Conservation (phyloP, 2,797 vertebrate genomes). For the Enteromius anoplus region DNA sequence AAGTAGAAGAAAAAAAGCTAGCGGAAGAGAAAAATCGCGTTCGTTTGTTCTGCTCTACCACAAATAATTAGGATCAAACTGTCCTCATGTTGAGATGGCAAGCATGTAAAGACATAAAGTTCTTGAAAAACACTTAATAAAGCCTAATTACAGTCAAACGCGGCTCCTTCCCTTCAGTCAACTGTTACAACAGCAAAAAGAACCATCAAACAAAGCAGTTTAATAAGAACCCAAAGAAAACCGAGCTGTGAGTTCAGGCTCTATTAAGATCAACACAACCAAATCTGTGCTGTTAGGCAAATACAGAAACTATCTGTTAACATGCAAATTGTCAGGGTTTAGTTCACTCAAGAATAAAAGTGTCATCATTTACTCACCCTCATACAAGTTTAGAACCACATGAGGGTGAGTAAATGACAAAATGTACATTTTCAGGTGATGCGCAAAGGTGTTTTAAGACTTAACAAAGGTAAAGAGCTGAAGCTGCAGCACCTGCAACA, state of each 20-base stretch:
- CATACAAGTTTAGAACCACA: neutral
- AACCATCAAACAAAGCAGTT: conserved; percentile 26
- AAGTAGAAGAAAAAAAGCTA: conserved; percentile 36
- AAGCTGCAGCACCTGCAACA: neutral
- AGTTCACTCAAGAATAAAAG: conserved; percentile 1
- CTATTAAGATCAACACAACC: neutral
- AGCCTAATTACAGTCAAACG: conserved; percentile 15
- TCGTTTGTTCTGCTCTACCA: conserved; percentile 31
- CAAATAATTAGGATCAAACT: conserved; percentile 46
- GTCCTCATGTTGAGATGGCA: conserved; percentile 11
- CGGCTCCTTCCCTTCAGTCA: conserved; percentile 18
- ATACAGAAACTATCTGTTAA: neutral
- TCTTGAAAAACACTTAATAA: conserved; percentile 28
- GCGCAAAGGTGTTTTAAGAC: neutral
- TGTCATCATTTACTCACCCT: neutral
- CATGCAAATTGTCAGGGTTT: neutral
- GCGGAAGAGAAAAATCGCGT: neutral
- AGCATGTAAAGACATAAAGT: conserved; percentile 17
- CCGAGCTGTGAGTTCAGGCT: neutral
- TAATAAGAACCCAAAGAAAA: neutral
- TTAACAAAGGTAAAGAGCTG: neutral
- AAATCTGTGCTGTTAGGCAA: neutral
- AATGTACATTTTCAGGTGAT: neutral
- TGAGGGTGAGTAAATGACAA: neutral
- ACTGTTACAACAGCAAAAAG: conserved; percentile 11